These are phyloP conservation scores for Mus minutoides DNA, from an alignment of 2,797 vertebrate genomes.

Conservation along the genomic window DNA sequence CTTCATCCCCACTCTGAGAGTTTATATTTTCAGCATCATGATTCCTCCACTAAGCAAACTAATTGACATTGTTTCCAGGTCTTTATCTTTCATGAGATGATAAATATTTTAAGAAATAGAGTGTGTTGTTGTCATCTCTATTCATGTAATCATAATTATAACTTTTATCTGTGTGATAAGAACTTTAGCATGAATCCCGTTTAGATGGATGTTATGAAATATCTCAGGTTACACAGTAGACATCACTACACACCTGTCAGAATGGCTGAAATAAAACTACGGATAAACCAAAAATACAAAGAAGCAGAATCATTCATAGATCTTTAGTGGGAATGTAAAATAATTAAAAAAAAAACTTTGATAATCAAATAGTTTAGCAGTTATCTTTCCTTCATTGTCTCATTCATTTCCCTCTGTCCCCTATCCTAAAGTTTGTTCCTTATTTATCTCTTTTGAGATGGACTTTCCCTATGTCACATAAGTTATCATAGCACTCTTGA, in stretches of 20 bases:
- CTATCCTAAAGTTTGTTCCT: neutral
- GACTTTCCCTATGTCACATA: neutral
- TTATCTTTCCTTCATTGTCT: neutral
- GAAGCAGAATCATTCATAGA: constrained; percentile 3
- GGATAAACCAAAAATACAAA: neutral
- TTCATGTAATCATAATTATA: constrained; percentile 42
- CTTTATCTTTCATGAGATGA: constrained; percentile 17
- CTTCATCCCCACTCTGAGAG: neutral
- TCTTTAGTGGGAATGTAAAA: neutral
- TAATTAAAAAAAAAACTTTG: neutral
- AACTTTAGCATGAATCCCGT: neutral
- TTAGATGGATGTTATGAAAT: constrained; percentile 25
- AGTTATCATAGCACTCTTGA: neutral
- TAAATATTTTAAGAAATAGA: neutral
- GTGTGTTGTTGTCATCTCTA: neutral
- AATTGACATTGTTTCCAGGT: constrained; percentile 25
- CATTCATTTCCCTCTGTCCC: neutral
- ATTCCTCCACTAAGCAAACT: neutral
- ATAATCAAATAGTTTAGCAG: neutral
- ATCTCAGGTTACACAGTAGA: constrained; percentile 21
- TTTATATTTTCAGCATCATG: constrained; percentile 4
- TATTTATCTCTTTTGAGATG: neutral
- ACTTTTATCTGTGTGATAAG: constrained; percentile 23
- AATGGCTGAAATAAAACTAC: neutral
- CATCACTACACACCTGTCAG: neutral